A percentile compares a stretch with the other conserved stretches of the same genome.
Conservation (phyloP, 2,888 invertebrate species). For the Limenitis camilla region DNA sequence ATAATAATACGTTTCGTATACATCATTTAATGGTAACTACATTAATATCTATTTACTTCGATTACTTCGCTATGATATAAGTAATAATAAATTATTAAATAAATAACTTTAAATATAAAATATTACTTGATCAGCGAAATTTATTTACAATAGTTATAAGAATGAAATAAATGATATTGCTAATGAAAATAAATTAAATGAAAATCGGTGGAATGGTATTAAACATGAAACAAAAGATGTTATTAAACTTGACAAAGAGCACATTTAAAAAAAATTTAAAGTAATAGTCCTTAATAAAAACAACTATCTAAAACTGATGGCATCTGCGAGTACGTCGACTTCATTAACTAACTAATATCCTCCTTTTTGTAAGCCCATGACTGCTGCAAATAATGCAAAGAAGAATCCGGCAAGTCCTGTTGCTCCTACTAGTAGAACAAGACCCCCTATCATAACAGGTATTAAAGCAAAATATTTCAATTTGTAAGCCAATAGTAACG, state of each 20-base stretch:
- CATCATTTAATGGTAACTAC: slow-evolving; percentile 44
- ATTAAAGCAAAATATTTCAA: slow-evolving; percentile 86
- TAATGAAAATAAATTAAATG: slow-evolving; percentile 5
- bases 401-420: slow-evolving; percentile 90
- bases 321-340: slow-evolving; percentile 55
- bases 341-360: slow-evolving; percentile 42
- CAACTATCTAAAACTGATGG: slow-evolving; percentile 49
- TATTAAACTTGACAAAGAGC: not conserved
- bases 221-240: not conserved
- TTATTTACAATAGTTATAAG: slow-evolving; percentile 51
- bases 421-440: slow-evolving; percentile 83
- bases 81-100: slow-evolving; percentile 46
- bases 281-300: slow-evolving; percentile 13
- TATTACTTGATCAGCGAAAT: slow-evolving; percentile 23
- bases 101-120: slow-evolving; percentile 41
- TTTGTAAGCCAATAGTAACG: slow-evolving; percentile 86
- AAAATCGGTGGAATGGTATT: slow-evolving; percentile 9
- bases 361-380: slow-evolving; percentile 81
- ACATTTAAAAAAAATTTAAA: not conserved
- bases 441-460: slow-evolving; percentile 82
- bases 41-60: slow-evolving; percentile 24
- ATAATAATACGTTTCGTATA: slow-evolving; percentile 26
- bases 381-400: slow-evolving; percentile 89
- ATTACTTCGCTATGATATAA: slow-evolving; percentile 23
- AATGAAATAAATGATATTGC: slow-evolving; percentile 1